A percentile compares a stretch with the other conserved stretches of the same genome.
phyloP scores from a whole-genome alignment of 2,797 vertebrate species.

The Erpetoichthys calabaricus region DNA sequence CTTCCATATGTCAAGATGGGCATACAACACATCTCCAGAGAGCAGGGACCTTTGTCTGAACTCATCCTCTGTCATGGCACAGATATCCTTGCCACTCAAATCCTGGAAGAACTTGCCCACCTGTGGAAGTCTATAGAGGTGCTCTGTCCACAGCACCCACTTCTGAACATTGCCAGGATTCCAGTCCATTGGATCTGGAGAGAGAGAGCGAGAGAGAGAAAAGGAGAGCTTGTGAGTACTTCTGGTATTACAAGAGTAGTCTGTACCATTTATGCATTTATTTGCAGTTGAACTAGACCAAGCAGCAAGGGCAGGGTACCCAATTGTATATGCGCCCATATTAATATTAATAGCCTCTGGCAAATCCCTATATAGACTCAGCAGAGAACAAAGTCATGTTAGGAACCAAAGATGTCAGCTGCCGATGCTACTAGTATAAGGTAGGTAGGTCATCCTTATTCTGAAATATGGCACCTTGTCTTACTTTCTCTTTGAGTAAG shows the following conservation, averaged over 20 bases:
- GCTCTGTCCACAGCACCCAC: constrained; percentile 95
- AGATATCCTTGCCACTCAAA: constrained; percentile 78
- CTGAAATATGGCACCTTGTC: too few species aligned
- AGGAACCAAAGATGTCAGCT: too few species aligned
- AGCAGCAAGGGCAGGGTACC: too few species aligned
- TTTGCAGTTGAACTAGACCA: too few species aligned
- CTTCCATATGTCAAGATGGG: constrained; percentile 96
- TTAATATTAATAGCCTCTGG: too few species aligned
- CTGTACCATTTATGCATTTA: too few species aligned
- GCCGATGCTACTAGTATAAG: too few species aligned
- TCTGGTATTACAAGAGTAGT: neutral
- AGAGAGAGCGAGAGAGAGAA: neutral
- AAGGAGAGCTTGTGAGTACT: neutral
- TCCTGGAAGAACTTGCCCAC: constrained; percentile 85
- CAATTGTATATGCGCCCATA: too few species aligned
- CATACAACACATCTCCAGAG: constrained; percentile 79
- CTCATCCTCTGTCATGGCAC: constrained; percentile 81
- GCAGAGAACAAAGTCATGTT: too few species aligned
- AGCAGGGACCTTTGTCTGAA: constrained; percentile 76
- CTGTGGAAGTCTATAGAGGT: constrained; percentile 82
- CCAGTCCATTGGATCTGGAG: constrained; percentile 79
- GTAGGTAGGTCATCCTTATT: too few species aligned
- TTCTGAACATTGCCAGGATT: constrained; percentile 83
- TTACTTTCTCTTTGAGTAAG: too few species aligned
- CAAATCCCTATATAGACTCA: too few species aligned